Evolutionary conservation across 2,113 vertebrate species (phyloP), one percentile per base, ranked within the genome.

Genomic region (Fukomys damarensis): DNA sequence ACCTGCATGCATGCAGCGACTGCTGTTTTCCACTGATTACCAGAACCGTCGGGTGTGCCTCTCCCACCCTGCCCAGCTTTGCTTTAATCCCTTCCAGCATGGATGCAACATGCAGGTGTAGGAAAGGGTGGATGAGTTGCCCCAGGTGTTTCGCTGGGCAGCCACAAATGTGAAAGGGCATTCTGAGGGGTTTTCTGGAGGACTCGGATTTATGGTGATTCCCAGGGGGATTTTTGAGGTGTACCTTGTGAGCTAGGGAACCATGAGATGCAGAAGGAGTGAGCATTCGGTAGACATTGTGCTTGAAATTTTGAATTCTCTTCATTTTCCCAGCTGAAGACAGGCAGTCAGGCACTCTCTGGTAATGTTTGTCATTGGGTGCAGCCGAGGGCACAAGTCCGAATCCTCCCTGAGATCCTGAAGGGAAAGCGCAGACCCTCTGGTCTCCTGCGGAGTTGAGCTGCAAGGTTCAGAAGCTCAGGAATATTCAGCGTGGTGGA

Each of bases 401-500:
- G 11, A 58, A 32, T 20, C 3, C 22, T 10, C 28, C 38, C 3
- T 56, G 77, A 68, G 61, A 43, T 19, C 4, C 26, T 2, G 11
- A 10, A 20, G 17, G 28, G 43, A 32, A 43, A 19, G 17, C 16
- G 35, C 16, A 43, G 54, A 16, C 11, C 4, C n/a, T 30, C n/a
- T 38, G 22, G 46, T 16, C 2, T 56, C 52, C 6, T 54, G 35
- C 13, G 30, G n/a, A 14, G 43, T 5, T 90, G 17, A 22, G 49
- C 6, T 41, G 22, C 38, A 16, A 19, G 30, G 17, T 66, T 65
- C 13, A 35, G 4, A 58, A 82, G 8, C 1, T 10, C 16, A 6
- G 0, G 13, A 0, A 2, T n/a, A 28, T 2, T 10, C 12, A 9
- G 66, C 22, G 12, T 0, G 46, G 24, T 68, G 43, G 28, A 68